Conservation (phyloP, 2,113 vertebrate genomes). For the Amphiprion percula region DNA sequence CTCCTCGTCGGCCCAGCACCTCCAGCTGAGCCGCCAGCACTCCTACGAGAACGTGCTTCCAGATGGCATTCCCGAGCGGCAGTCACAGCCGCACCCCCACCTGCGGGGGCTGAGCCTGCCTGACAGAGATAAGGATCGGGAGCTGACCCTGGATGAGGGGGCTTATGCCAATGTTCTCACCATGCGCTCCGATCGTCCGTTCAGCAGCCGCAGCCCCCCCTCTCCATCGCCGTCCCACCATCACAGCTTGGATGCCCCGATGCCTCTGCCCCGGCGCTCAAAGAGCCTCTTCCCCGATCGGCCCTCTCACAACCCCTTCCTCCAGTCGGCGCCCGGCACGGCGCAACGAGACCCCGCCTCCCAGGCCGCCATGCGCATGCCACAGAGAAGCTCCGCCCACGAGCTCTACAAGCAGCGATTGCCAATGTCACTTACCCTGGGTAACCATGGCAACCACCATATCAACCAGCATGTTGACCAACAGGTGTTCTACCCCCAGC, state of each 20-base stretch:
- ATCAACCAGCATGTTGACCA: conserved; percentile 78
- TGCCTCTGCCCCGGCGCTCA: conserved; percentile 89
- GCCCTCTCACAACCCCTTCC: conserved; percentile 93
- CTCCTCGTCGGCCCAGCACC: conserved; percentile 71
- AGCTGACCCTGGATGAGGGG: conserved; percentile 88
- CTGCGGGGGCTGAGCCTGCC: conserved; percentile 93
- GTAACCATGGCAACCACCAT: conserved; percentile 87
- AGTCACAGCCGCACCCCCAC: conserved; percentile 74
- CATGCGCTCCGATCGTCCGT: conserved; percentile 92
- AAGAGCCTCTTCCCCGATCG: conserved; percentile 93
- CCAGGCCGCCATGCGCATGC: conserved; percentile 88
- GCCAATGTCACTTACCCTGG: conserved; percentile 87
- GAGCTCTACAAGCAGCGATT: conserved; percentile 95
- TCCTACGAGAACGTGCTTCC: conserved; percentile 95
- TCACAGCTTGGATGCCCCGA: conserved; percentile 86
- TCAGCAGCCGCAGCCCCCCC: conserved; percentile 84
- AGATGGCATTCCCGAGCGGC: conserved; percentile 80
- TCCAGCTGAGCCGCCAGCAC: conserved; percentile 92
- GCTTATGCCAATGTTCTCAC: conserved; percentile 94
- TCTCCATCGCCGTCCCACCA: conserved; percentile 86
- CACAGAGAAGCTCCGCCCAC: conserved; percentile 90
- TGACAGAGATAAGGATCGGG: conserved; percentile 85
- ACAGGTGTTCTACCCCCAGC: conserved; percentile 89
- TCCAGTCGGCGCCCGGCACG: conserved; percentile 85
- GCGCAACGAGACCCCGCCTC: conserved; percentile 72